Percentiles rank a stretch among this genome's conserved stretches.
Evolutionary conservation across 2,113 vertebrate species (phyloP).

Genomic region (Lampris incognitus): DNA sequence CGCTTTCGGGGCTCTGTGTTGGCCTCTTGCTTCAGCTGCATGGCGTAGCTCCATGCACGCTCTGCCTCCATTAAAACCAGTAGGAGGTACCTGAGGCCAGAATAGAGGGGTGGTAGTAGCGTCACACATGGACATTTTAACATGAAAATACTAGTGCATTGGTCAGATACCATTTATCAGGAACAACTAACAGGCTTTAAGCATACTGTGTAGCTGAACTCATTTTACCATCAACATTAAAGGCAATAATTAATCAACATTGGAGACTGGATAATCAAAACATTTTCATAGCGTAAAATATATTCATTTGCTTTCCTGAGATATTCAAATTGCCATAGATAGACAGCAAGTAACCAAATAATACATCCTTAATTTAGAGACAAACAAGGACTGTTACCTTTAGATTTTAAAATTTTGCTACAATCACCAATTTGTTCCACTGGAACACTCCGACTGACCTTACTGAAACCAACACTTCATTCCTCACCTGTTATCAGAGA

Average conservation of each 20-base stretch:
- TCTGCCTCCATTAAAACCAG: conserved; percentile 97
- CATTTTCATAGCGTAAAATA: too few species aligned
- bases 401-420: too few species aligned
- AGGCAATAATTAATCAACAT: too few species aligned
- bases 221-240: too few species aligned
- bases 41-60: conserved; percentile 97
- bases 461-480: not conserved
- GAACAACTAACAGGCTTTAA: not conserved
- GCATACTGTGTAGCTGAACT: too few species aligned
- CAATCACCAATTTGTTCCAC: not conserved
- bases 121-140: not conserved
- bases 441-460: not conserved
- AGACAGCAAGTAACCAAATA: too few species aligned
- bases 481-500: conserved; percentile 92
- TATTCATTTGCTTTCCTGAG: too few species aligned
- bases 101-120: too few species aligned
- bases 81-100: conserved; percentile 87
- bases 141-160: not conserved
- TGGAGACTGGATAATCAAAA: too few species aligned
- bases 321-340: too few species aligned
- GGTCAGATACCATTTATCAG: not conserved
- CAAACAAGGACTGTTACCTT: too few species aligned
- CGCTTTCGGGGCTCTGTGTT: conserved; percentile 97
- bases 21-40: conserved; percentile 98
- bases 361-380: too few species aligned